Conservation (phyloP, 2,888 invertebrate species). For the Muschampia plurimacula region DNA sequence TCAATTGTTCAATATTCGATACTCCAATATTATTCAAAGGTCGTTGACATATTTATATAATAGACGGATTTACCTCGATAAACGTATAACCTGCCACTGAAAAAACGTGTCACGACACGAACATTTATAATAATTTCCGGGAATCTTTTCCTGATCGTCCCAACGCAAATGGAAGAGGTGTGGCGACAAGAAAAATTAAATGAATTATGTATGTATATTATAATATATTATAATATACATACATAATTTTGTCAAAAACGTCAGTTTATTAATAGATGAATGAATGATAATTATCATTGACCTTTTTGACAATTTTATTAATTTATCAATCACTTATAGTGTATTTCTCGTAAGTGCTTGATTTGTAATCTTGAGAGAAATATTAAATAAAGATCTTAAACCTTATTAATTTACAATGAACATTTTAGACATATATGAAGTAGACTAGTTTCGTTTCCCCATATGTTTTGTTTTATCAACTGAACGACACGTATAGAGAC, state of each 20-base stretch:
- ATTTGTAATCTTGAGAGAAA: too few relatives aligned
- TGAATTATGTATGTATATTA: neutral
- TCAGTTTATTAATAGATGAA: too few relatives aligned
- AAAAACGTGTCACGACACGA: conserved; percentile 66
- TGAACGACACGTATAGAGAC: neutral
- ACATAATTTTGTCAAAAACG: too few relatives aligned
- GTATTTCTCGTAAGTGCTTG: too few relatives aligned
- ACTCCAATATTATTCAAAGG: neutral
- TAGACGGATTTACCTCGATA: conserved; percentile 64
- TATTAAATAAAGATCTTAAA: too few relatives aligned
- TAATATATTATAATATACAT: neutral
- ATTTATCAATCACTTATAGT: too few relatives aligned
- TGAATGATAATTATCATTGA: too few relatives aligned
- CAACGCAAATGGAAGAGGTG: conserved; percentile 37
- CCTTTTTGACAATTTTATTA: neutral
- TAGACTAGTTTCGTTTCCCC: neutral
- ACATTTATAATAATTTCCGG: conserved; percentile 69
- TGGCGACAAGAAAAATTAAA: conserved; percentile 26
- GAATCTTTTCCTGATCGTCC: conserved; percentile 36
- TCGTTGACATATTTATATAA: conserved; percentile 65
- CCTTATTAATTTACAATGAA: neutral
- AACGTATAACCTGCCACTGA: conserved; percentile 55
- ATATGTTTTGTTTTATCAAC: neutral
- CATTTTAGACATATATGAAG: neutral
- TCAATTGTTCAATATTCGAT: neutral